Conservation (phyloP, 2,113 vertebrate genomes). For the Motacilla tschutschensis region DNA sequence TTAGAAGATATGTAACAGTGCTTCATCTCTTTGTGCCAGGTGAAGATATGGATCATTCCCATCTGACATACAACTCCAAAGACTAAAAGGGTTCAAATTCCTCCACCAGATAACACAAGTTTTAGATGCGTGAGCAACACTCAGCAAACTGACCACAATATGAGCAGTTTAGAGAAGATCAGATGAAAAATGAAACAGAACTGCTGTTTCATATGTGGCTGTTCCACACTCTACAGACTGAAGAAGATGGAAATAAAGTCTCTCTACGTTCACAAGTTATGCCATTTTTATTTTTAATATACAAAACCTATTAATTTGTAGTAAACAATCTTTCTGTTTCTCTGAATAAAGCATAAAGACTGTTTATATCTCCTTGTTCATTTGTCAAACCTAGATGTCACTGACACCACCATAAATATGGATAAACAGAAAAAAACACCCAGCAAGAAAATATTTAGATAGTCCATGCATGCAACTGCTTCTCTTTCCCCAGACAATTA, state of each 20-base stretch:
- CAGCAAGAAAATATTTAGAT: neutral
- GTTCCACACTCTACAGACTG: neutral
- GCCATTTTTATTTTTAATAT: neutral
- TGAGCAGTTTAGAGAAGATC: neutral
- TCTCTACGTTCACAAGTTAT: neutral
- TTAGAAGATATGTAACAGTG: neutral
- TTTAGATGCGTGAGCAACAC: neutral
- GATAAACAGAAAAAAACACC: neutral
- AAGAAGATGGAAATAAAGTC: slow-evolving; percentile 11
- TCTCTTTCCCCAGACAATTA: neutral
- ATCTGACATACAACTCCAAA: neutral
- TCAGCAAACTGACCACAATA: neutral
- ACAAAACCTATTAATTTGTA: neutral
- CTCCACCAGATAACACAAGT: neutral
- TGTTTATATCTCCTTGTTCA: neutral
- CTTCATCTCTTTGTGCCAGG: slow-evolving; percentile 28
- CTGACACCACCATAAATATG: neutral
- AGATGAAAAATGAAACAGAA: neutral
- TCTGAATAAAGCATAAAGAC: slow-evolving; percentile 30
- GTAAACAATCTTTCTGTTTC: neutral
- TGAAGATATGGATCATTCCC: neutral
- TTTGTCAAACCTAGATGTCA: neutral
- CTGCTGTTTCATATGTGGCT: neutral
- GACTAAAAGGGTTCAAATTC: neutral
- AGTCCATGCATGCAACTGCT: neutral